Base-by-base conservation (phyloP, 2,888 invertebrate genomes). In the Idaea biselata region DNA sequence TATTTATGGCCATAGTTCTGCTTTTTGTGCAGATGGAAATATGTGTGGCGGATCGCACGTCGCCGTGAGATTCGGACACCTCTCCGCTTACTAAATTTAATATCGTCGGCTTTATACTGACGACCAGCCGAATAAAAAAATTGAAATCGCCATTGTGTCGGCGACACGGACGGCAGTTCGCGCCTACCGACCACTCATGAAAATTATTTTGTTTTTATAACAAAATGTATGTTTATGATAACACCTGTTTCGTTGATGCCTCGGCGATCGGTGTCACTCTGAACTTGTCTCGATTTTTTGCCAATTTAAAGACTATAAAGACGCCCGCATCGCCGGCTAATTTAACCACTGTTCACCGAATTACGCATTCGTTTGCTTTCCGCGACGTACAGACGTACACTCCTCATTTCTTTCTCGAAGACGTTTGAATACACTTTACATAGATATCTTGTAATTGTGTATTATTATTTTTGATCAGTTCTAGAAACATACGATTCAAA, bases 41-140 rank as follows among this genome's bases (percentile, higher is more conserved):
- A 93, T 93, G 93, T 93, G 93, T 93, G 92, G 93, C 93, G 93
- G 91, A 87, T 93, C 91, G 91, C 93, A 91, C 93, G 91, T 91
- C 90, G 86, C 87, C 91, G 92, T 87, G 93, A 91, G 93, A 93
- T 89, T 91, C 86, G 88, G 91, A 93, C 93, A 93, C 93, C 93
- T 93, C 91, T 87, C 86, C 88, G 88, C 87, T 91, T 91, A 92
- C 91, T 91, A 91, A 92, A 91, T 91, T 91, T 91, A 91, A 91
- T 91, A 91, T 91, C 89, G 85, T 83, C 86, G 84, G 87, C 90
- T 88, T 88, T 87, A 89, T 83, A 87, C 85, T 85, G 86, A 84
- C 84, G 85, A 81, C 80, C 78, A 79, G 78, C 80, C 78, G 81
- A 88, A 89, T 88, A 89, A 74, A 89, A 89, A 91, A 89, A 84